phyloP scores from a whole-genome alignment of 1,140 invertebrate species.

The Zaprionus nigranus region DNA sequence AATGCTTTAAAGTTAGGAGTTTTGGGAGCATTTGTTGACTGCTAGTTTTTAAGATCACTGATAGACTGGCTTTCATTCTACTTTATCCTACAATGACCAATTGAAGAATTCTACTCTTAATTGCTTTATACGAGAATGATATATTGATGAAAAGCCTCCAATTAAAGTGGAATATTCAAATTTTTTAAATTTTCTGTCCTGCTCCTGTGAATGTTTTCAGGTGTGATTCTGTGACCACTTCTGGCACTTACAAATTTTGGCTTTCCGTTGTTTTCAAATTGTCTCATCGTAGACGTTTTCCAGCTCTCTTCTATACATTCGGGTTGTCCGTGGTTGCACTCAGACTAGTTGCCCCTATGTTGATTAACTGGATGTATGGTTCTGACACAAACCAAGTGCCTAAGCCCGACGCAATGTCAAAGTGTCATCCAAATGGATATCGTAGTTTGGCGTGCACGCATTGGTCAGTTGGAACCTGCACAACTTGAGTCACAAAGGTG shows the following conservation, averaged over 20 bases:
- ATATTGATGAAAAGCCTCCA: no score
- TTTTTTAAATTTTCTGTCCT: no score
- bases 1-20: slow-evolving; percentile 60
- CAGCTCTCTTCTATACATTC: neutral
- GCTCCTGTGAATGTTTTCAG: no score
- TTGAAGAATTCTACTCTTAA: no score
- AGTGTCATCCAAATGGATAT: slow-evolving; percentile 28
- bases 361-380: slow-evolving; percentile 56
- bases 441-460: slow-evolving; percentile 18
- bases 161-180: no score
- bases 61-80: neutral
- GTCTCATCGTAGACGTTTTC: slow-evolving; percentile 35
- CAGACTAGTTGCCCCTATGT: neutral
- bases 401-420: slow-evolving; percentile 14
- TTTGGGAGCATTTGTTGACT: slow-evolving; percentile 25
- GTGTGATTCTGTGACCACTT: slow-evolving; percentile 32
- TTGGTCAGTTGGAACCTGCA: slow-evolving; percentile 15
- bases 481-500: slow-evolving; percentile 23
- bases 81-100: no score
- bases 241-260: slow-evolving; percentile 68
- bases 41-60: slow-evolving; percentile 7
- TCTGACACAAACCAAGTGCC: slow-evolving; percentile 34
- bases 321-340: neutral
- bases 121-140: no score
- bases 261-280: slow-evolving; percentile 55